Percentiles rank a stretch among this genome's conserved stretches.
phyloP scores from a whole-genome alignment of 2,888 invertebrate species.

The Macropis europaea region DNA sequence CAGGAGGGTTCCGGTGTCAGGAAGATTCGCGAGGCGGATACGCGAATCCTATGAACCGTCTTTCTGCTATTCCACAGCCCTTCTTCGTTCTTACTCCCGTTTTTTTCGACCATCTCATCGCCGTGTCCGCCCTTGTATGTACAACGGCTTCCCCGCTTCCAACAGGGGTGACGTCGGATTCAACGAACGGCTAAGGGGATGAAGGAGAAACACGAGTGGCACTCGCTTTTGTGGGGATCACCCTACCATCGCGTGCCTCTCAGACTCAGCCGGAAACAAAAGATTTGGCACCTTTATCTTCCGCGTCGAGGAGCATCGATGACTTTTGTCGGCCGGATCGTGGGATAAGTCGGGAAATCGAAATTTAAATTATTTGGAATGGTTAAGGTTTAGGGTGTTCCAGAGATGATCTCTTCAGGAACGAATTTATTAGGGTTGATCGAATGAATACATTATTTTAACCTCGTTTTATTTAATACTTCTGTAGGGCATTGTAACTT shows the following conservation, averaged over 20 bases:
- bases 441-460: no score
- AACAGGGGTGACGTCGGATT: constrained; percentile 11
- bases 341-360: no score
- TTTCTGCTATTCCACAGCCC: constrained; percentile 33
- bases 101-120: constrained; percentile 4
- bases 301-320: constrained; percentile 16
- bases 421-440: no score
- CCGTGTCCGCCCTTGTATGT: constrained; percentile 35
- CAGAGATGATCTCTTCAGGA: no score
- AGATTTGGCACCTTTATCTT: constrained; percentile 70
- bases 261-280: constrained; percentile 66
- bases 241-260: constrained; percentile 11
- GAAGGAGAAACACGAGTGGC: constrained; percentile 43
- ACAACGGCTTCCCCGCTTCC: constrained; percentile 34
- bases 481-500: no score
- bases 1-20: constrained; percentile 63
- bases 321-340: constrained; percentile 17
- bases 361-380: no score
- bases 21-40: constrained; percentile 60
- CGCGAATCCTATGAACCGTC: constrained; percentile 28
- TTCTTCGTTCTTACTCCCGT: constrained; percentile 10
- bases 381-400: no score
- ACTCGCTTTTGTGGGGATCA: constrained; percentile 48
- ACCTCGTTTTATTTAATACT: no score
- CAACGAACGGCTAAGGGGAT: constrained; percentile 10